phyloP scores from a whole-genome alignment of 2,888 invertebrate genomes.

The Eilema sororculum region DNA sequence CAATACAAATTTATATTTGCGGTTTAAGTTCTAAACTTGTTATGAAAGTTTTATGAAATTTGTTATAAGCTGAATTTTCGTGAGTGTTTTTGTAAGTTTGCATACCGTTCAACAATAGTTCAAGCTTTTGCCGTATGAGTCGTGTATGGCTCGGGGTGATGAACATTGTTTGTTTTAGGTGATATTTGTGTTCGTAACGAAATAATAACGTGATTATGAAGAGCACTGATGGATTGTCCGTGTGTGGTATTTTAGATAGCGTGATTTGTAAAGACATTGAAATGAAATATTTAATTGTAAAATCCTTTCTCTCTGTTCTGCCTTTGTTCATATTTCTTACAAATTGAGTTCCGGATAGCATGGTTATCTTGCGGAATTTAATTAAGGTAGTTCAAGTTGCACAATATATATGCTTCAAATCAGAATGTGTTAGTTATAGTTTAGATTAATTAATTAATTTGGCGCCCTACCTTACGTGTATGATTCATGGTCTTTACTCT shows the following conservation, averaged over 20 bases:
- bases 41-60: conserved; percentile 32
- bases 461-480: not conserved
- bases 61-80: conserved; percentile 38
- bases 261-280: conserved; percentile 37
- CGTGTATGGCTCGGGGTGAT: conserved; percentile 83
- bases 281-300: conserved; percentile 30
- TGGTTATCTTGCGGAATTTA: not conserved
- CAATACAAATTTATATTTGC: conserved; percentile 61
- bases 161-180: conserved; percentile 80
- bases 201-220: conserved; percentile 66
- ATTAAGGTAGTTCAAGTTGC: not conserved
- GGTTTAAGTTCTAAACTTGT: conserved; percentile 34
- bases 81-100: conserved; percentile 56
- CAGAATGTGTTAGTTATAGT: conserved; percentile 4
- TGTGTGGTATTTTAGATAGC: conserved; percentile 65
- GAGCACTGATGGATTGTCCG: conserved; percentile 65
- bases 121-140: conserved; percentile 66
- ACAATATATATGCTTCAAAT: not conserved
- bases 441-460: not conserved
- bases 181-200: conserved; percentile 68
- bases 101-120: conserved; percentile 77
- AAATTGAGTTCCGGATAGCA: not conserved
- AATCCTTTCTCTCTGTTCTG: conserved; percentile 38
- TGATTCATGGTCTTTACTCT: no score
- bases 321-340: conserved; percentile 18